These are phyloP conservation scores for Enteromius mattozi DNA, from an alignment of 2,797 vertebrate species.

Conservation along the genomic window DNA sequence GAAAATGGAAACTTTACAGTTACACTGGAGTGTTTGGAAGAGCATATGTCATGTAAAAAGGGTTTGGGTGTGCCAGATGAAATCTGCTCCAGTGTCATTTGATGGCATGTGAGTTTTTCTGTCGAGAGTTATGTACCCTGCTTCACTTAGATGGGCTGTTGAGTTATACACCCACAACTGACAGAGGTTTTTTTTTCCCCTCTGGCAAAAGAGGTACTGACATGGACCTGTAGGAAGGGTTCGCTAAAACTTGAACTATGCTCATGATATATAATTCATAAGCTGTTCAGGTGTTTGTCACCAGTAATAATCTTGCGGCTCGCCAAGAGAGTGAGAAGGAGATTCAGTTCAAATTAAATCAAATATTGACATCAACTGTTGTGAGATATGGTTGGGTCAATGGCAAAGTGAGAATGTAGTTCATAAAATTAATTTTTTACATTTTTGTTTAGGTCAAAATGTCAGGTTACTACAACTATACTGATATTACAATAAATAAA, in stretches of 20 bases:
- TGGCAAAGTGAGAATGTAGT: neutral
- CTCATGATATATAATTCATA: slow-evolving; percentile 52
- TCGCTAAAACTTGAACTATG: slow-evolving; percentile 40
- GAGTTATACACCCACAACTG: slow-evolving; percentile 43
- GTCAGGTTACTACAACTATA: neutral
- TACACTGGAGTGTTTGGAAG: slow-evolving; percentile 63
- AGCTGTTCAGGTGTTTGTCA: slow-evolving; percentile 43
- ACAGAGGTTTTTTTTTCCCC: slow-evolving; percentile 10
- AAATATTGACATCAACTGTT: neutral
- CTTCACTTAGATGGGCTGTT: slow-evolving; percentile 31
- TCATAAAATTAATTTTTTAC: neutral
- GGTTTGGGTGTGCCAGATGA: slow-evolving; percentile 77
- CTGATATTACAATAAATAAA: neutral
- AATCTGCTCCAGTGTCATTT: slow-evolving; percentile 73
- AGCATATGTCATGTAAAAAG: slow-evolving; percentile 74
- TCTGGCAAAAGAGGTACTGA: slow-evolving; percentile 43
- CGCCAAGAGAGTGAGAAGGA: neutral
- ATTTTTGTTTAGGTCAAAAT: neutral
- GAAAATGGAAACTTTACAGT: slow-evolving; percentile 36
- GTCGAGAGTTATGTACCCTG: slow-evolving; percentile 53
- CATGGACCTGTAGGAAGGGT: slow-evolving; percentile 41
- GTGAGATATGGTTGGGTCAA: neutral
- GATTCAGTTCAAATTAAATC: neutral
- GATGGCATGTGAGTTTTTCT: slow-evolving; percentile 73
- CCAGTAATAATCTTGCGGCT: slow-evolving; percentile 27